These are phyloP conservation scores for Melanostoma scalare DNA, from an alignment of 2,888 invertebrate genomes.

Conservation along the genomic window DNA sequence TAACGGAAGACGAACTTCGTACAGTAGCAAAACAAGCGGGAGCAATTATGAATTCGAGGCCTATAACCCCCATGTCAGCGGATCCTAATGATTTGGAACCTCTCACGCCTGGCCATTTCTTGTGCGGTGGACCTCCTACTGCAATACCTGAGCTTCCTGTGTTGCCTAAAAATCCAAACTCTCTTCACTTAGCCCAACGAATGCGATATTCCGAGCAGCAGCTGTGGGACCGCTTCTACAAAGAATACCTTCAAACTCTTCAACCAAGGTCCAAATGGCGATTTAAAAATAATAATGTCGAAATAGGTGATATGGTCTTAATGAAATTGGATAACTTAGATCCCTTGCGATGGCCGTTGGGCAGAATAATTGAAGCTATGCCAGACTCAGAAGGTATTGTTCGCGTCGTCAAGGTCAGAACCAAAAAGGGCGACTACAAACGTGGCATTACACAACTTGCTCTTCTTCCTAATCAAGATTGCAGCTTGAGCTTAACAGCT, in stretches of 20 bases:
- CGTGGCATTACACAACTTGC: background rate
- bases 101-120: conserved; percentile 18
- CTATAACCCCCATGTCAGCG: conserved; percentile 15
- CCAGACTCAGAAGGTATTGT: background rate
- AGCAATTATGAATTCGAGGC: conserved; percentile 30
- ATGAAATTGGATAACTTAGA: background rate
- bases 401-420: background rate
- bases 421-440: conserved; percentile 2
- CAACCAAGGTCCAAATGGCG: conserved; percentile 14
- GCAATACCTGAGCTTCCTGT: conserved; percentile 11
- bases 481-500: background rate
- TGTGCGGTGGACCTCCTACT: conserved; percentile 10
- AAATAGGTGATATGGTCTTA: background rate
- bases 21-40: conserved; percentile 16
- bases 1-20: conserved; percentile 12
- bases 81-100: conserved; percentile 20
- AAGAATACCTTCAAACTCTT: conserved; percentile 5
- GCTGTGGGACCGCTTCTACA: conserved; percentile 16
- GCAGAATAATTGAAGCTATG: background rate
- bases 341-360: conserved; percentile 1
- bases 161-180: conserved; percentile 9
- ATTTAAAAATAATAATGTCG: background rate
- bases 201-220: conserved; percentile 8
- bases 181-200: conserved; percentile 4
- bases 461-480: background rate